phyloP scores from a whole-genome alignment of 2,888 invertebrate genomes.

The Lasioglossum villosulum region DNA sequence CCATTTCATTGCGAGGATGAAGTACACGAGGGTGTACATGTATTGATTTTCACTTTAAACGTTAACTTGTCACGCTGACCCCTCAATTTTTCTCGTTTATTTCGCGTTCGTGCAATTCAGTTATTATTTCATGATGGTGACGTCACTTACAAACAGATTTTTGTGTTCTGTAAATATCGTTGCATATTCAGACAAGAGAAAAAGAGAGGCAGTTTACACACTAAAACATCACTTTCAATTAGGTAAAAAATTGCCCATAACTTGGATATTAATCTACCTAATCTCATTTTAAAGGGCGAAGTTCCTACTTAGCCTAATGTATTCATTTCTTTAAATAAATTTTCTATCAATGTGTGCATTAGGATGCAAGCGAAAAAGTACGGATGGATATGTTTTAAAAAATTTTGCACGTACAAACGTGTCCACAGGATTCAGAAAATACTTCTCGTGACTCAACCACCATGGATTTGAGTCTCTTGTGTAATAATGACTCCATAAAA shows the following conservation, averaged over 20 bases:
- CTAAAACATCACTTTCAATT: neutral
- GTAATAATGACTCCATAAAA: neutral
- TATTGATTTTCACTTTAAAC: constrained; percentile 27
- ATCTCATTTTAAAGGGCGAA: neutral
- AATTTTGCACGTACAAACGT: neutral
- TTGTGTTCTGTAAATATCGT: neutral
- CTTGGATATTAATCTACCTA: neutral
- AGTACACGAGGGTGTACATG: neutral
- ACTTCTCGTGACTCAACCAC: neutral
- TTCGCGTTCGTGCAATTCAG: neutral
- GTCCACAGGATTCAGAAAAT: neutral
- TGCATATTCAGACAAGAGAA: neutral
- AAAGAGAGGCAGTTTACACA: neutral
- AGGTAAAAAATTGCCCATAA: neutral
- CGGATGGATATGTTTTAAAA: neutral
- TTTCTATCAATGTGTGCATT: too few relatives aligned
- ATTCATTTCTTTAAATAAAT: neutral
- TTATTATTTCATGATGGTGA: neutral
- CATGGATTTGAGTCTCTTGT: neutral
- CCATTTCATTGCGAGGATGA: neutral
- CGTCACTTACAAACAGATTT: neutral
- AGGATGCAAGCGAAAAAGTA: too few relatives aligned
- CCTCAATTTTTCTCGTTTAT: constrained; percentile 8
- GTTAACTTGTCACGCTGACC: constrained; percentile 13
- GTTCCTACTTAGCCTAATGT: neutral